Evolutionary conservation across 92 coral and sea anemone species (phyloP).

Genomic region (Zoanthus gigantus): DNA sequence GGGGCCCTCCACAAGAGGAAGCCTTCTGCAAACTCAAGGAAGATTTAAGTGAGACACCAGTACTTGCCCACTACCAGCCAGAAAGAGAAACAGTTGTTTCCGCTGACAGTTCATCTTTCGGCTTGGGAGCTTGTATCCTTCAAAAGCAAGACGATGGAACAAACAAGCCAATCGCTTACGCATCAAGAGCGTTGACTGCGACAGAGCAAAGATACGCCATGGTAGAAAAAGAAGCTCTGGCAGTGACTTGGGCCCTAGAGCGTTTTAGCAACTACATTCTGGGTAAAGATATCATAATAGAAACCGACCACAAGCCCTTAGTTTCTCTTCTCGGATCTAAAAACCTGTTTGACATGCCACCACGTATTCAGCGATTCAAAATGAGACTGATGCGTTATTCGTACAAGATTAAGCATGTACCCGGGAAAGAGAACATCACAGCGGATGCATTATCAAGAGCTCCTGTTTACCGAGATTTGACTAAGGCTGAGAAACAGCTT

Average conservation of each 20-base stretch:
- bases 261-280: conserved; percentile 43
- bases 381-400: conserved; percentile 46
- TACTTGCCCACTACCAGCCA: conserved; percentile 43
- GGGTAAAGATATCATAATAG: conserved; percentile 45
- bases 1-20: conserved; percentile 50
- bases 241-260: conserved; percentile 43
- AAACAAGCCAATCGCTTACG: conserved; percentile 28
- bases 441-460: conserved; percentile 69
- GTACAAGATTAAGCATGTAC: conserved; percentile 47
- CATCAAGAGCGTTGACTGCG: conserved; percentile 32
- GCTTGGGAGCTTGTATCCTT: conserved; percentile 31
- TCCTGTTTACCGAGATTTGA: conserved; percentile 33
- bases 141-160: conserved; percentile 36
- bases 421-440: conserved; percentile 60
- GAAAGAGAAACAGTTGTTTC: conserved; percentile 29
- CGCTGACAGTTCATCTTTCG: conserved; percentile 15
- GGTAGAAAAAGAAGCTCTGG: conserved; percentile 48
- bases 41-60: conserved; percentile 33
- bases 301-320: conserved; percentile 56
- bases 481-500: conserved; percentile 46
- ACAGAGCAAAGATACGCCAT: conserved; percentile 28
- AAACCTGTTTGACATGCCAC: conserved; percentile 54
- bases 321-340: conserved; percentile 50
- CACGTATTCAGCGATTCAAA: conserved; percentile 65
- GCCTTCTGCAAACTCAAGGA: conserved; percentile 47